Conservation (phyloP, 2,888 invertebrate species). For the Drosophila antonietae region DNA sequence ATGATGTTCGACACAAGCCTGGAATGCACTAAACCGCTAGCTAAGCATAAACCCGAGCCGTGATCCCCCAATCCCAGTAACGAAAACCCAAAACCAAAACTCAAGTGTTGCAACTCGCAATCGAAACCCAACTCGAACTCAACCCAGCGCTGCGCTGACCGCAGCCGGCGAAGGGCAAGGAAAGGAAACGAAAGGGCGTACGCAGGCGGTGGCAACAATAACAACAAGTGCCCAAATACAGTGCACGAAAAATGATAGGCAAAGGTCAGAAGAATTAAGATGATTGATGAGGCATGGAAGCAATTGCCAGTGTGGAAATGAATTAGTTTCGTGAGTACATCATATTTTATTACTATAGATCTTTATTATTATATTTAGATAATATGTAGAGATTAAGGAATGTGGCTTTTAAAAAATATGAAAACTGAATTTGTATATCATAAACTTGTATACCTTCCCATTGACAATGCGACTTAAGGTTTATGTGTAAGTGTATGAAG, state of each 20-base stretch:
- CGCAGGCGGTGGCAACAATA: slow-evolving; percentile 20
- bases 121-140: slow-evolving; percentile 24
- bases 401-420: too few relatives aligned
- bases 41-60: slow-evolving; percentile 48
- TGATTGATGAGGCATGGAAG: not conserved
- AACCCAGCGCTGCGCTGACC: slow-evolving; percentile 45
- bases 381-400: too few relatives aligned
- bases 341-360: too few relatives aligned
- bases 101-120: slow-evolving; percentile 23
- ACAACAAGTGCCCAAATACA: slow-evolving; percentile 55
- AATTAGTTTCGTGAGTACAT: not conserved
- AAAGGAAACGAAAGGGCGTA: slow-evolving; percentile 5
- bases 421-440: too few relatives aligned
- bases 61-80: slow-evolving; percentile 6
- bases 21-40: slow-evolving; percentile 77
- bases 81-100: slow-evolving; percentile 19
- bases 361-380: too few relatives aligned
- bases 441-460: too few relatives aligned
- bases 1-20: slow-evolving; percentile 62
- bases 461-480: too few relatives aligned
- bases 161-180: slow-evolving; percentile 40
- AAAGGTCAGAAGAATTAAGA: not conserved
- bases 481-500: too few relatives aligned
- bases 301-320: not conserved
- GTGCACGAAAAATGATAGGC: slow-evolving; percentile 35